phyloP scores from a whole-genome alignment of 2,113 vertebrate species.

The Monopterus albus region DNA sequence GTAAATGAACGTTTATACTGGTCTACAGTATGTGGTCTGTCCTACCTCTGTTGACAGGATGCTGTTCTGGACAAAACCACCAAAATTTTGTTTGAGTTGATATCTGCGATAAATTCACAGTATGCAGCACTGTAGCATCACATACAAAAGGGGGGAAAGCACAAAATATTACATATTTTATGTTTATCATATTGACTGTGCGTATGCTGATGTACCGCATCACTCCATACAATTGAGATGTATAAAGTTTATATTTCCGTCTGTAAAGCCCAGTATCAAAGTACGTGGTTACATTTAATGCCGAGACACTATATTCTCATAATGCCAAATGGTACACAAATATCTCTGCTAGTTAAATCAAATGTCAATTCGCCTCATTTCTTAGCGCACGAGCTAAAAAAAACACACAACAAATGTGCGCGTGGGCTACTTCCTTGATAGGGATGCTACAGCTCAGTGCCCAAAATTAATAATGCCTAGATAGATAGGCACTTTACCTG shows the following conservation, averaged over 20 bases:
- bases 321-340: neutral
- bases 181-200: too few relatives aligned
- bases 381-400: slow-evolving; percentile 29
- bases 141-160: too few relatives aligned
- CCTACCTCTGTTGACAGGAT: neutral
- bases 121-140: neutral
- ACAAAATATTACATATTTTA: too few relatives aligned
- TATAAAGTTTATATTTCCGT: slow-evolving; percentile 14
- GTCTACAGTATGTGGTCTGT: neutral
- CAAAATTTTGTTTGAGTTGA: too few relatives aligned
- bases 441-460: slow-evolving; percentile 49
- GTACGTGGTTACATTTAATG: neutral
- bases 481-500: slow-evolving; percentile 76
- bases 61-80: neutral
- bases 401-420: slow-evolving; percentile 53
- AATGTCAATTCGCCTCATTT: neutral
- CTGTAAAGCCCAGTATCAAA: neutral
- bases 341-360: neutral
- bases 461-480: slow-evolving; percentile 37
- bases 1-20: neutral
- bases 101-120: neutral
- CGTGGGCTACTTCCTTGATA: slow-evolving; percentile 71
- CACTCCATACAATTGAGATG: neutral
- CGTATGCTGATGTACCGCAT: neutral
- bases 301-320: neutral